Conservation (phyloP, 2,888 invertebrate genomes). For the Pandemis heparana region DNA sequence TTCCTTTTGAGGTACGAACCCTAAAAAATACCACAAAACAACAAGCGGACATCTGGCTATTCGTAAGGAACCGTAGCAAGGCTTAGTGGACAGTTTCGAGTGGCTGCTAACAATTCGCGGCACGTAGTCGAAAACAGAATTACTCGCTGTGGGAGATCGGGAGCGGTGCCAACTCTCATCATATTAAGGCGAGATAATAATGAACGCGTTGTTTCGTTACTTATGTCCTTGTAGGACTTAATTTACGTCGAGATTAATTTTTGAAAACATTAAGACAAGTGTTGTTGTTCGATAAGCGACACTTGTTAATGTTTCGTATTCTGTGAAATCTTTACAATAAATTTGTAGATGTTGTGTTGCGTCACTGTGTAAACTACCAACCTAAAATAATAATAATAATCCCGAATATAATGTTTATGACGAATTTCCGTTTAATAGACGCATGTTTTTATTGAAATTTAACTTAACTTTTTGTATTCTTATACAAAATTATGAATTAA, state of each 20-base stretch:
- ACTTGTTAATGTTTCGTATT: background rate
- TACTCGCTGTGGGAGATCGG: slow-evolving; percentile 67
- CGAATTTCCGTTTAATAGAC: no score
- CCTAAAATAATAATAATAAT: no score
- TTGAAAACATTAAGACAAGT: background rate
- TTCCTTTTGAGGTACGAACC: no score
- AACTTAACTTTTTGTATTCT: no score
- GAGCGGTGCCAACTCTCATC: slow-evolving; percentile 79
- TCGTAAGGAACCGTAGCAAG: slow-evolving; percentile 46
- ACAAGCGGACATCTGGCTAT: background rate
- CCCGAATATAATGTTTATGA: no score
- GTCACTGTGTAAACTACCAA: no score
- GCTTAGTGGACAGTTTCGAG: slow-evolving; percentile 54
- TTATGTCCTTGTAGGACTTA: slow-evolving; percentile 56
- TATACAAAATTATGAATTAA: no score
- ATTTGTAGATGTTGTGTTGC: background rate
- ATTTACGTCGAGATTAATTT: slow-evolving; percentile 35
- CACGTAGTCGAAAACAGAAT: slow-evolving; percentile 79
- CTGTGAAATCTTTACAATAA: background rate
- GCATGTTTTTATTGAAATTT: no score
- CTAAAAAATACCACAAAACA: no score
- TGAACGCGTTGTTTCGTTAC: slow-evolving; percentile 68
- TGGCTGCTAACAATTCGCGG: slow-evolving; percentile 66
- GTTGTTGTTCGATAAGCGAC: background rate
- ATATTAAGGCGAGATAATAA: slow-evolving; percentile 79